Evolutionary conservation across 2,797 vertebrate species (phyloP), one percentile per base, ranked within the genome.

Genomic region (Anisognathus igniventris): DNA sequence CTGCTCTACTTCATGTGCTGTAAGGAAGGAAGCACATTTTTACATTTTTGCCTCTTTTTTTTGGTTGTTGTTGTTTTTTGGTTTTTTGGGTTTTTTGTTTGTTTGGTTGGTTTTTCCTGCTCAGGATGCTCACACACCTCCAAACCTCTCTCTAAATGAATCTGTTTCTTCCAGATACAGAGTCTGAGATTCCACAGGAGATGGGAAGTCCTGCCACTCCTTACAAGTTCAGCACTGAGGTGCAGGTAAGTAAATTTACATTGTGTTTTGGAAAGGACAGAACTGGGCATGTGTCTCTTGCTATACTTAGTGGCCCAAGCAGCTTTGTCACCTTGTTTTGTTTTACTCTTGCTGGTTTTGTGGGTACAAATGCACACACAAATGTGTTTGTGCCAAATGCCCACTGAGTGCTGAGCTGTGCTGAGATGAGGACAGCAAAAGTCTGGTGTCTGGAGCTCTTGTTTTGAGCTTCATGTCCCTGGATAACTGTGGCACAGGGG

Each of bases 401-500:
- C 15, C 14, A 3, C 37, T 3, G 3, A 12, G 27, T 42, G 16
- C 40, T 42, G 24, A 0, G 0, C 12, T 27, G n/a, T 33, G 27
- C 7, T 20, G 54, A 24, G 33, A 2, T 19, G 47, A 35, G 67
- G 12, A 28, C 3, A 74, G 35, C 37, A 42, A 27, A 72, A 39
- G 3, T 2, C 28, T 50, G 39, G 17, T 35, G 30, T 75, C 15
- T 40, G 56, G 17, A 23, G 25, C 9, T 45, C 22, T 47, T 39
- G 9, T n/a, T 57, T 28, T 42, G 56, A 87, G 30, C 12, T 54
- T 47, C 5, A 0, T 17, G 6, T 39, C 57, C 21, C 27, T 31
- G 30, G 31, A 27, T 47, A 33, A 4, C 24, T 56, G 2, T 70
- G 48, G 17, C 37, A 50, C 5, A 19, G n/a, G 10, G 31, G 15